A percentile compares a stretch with the other conserved stretches of the same genome.
These are phyloP conservation scores for Ceratosolen fusciceps DNA, from an alignment of 1,140 invertebrate genomes.

Conservation along the genomic window DNA sequence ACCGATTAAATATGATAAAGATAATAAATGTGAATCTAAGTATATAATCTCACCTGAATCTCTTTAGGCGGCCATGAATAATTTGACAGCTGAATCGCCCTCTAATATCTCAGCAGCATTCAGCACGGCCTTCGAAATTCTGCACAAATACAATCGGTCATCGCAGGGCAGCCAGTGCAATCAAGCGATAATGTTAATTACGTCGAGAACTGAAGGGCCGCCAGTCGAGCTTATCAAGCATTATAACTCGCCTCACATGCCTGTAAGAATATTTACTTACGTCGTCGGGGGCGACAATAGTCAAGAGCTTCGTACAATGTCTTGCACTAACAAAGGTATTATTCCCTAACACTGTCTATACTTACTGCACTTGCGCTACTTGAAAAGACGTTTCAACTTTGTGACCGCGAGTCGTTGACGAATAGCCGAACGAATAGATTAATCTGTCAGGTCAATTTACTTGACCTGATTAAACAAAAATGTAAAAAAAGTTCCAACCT, in stretches of 20 bases:
- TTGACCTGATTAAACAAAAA: no score
- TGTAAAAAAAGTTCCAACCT: no score
- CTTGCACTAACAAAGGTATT: slow-evolving; percentile 96
- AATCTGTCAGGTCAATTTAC: no score
- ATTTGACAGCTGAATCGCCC: slow-evolving; percentile 78
- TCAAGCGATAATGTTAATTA: slow-evolving; percentile 96
- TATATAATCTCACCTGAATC: no score
- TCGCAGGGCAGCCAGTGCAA: slow-evolving; percentile 93
- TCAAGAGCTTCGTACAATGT: slow-evolving; percentile 91
- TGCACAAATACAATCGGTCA: slow-evolving; percentile 89
- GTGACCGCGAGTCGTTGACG: no score
- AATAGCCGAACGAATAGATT: no score
- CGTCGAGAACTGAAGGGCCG: slow-evolving; percentile 84
- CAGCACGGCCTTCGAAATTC: slow-evolving; percentile 90
- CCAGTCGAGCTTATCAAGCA: slow-evolving; percentile 84
- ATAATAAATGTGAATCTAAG: no score
- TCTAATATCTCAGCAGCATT: slow-evolving; percentile 96
- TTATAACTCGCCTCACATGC: slow-evolving; percentile 93
- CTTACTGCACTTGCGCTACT: no score
- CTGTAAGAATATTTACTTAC: slow-evolving; percentile 97
- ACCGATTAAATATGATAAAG: no score
- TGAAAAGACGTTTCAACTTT: no score
- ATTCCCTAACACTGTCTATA: no score
- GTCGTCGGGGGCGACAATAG: slow-evolving; percentile 93
- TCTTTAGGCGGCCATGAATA: slow-evolving; percentile 35